These are phyloP conservation scores for Stenopsyche tienmushanensis DNA, from an alignment of 1,140 invertebrate species.

Conservation along the genomic window DNA sequence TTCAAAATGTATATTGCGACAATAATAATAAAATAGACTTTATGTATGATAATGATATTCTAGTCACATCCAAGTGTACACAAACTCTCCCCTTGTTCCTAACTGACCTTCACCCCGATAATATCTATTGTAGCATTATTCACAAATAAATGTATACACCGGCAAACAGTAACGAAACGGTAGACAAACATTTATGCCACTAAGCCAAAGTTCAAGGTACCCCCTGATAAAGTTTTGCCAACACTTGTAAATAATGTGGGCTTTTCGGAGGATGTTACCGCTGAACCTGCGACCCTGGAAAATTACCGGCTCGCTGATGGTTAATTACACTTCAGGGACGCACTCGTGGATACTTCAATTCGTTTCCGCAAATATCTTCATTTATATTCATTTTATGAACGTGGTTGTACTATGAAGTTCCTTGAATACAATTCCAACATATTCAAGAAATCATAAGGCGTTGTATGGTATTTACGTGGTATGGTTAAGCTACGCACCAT, in stretches of 20 bases:
- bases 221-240: constrained; percentile 3
- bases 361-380: neutral
- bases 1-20: too few species aligned
- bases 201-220: constrained; percentile 7
- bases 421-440: too few species aligned
- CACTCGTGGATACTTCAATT: neutral
- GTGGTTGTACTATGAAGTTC: too few species aligned
- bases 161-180: neutral
- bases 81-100: neutral
- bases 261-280: neutral
- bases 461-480: too few species aligned
- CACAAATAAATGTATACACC: neutral
- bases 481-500: too few species aligned
- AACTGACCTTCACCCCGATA: neutral
- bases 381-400: too few species aligned
- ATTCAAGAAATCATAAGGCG: too few species aligned
- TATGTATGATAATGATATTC: too few species aligned
- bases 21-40: too few species aligned
- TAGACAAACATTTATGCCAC: neutral
- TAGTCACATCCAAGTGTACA: too few species aligned
- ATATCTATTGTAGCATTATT: neutral
- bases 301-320: constrained; percentile 10
- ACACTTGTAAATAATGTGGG: constrained; percentile 13
- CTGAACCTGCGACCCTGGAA: neutral
- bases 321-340: constrained; percentile 8